Base-by-base conservation (phyloP, 2,888 invertebrate species). In the Strigamia maritima region DNA sequence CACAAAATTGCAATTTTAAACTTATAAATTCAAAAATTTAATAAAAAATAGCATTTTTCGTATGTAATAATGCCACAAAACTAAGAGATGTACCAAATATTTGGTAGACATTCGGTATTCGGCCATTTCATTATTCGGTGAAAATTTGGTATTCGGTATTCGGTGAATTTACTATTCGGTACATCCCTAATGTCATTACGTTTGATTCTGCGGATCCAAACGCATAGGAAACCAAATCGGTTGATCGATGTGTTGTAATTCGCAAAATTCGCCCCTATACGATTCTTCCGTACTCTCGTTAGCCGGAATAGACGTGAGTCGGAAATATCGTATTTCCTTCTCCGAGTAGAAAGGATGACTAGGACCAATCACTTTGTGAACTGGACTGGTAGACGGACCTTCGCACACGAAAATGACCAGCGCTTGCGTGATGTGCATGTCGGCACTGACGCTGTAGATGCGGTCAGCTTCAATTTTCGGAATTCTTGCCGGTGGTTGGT, bases 361-460 rank as follows among this genome's bases (percentile, higher is more conserved):
- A 2, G 26, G 12, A 2, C 26, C 26, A 26, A 65, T 28, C 28
- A 65, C 28, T 65, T 65, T 65, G 3, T 65, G 14, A 1, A 14
- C 65, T 26, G 24, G 22, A 7, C 7, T 24, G 2, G 60, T 60
- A 10, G 60, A 2, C 10, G 24, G 65, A 26, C 65, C 65, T 1
- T 65, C 12, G 28, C 65, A 65, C 1, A 65, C 26, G 26, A 65
- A 65, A 26, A 65, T 16, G 16, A 65, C 65, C 3, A 65, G 28
- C 14, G 65, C 65, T 65, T 65, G 65, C 1, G 65, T 65, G 24
- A 65, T 65, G 24, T 65, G 65, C 65, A 65, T 65, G 65, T 65
- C 65, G 1, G 65, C 65, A 26, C 28, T 65, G 10, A 65, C 26
- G 14, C 65, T 65, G 65, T 65, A 65, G 24, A 65, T 65, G 8